A percentile compares a stretch with the other conserved stretches of the same genome.
Evolutionary conservation across 2,113 vertebrate species (phyloP).

Genomic region (Seriola quinqueradiata): DNA sequence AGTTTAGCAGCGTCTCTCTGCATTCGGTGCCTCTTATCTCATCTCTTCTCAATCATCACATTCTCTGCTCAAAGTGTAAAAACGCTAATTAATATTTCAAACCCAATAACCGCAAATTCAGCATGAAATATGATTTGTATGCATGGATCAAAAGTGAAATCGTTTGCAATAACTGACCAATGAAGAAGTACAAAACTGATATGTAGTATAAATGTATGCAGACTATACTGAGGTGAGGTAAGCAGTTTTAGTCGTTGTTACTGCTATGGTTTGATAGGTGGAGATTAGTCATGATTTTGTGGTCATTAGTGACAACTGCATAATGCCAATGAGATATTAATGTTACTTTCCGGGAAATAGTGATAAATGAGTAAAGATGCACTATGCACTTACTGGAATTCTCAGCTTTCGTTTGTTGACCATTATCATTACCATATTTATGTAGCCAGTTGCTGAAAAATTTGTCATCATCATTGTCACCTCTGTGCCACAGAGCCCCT

Average conservation of each 20-base stretch:
- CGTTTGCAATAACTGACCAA: neutral
- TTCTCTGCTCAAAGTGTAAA: conserved; percentile 7
- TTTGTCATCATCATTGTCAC: neutral
- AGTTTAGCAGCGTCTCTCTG: conserved; percentile 35
- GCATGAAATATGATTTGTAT: neutral
- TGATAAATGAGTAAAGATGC: conserved; percentile 30
- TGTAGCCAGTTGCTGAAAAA: neutral
- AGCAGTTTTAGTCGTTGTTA: conserved; percentile 30
- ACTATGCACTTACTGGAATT: conserved; percentile 33
- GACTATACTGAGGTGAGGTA: neutral
- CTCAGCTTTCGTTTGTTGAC: conserved; percentile 29
- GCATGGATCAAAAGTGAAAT: neutral
- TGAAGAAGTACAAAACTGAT: neutral
- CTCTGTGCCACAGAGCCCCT: neutral
- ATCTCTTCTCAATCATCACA: conserved; percentile 16
- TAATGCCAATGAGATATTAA: conserved; percentile 39
- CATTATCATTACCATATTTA: conserved; percentile 7
- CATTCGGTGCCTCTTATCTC: conserved; percentile 27
- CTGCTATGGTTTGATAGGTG: conserved; percentile 36
- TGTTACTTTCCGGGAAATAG: conserved; percentile 28
- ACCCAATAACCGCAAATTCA: neutral
- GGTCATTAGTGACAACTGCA: conserved; percentile 13
- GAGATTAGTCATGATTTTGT: conserved; percentile 33
- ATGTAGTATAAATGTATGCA: neutral
- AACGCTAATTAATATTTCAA: conserved; percentile 24